A percentile compares a stretch with the other conserved stretches of the same genome.
phyloP scores from a whole-genome alignment of 2,113 vertebrate species.

The Dendrocopos noguchii region DNA sequence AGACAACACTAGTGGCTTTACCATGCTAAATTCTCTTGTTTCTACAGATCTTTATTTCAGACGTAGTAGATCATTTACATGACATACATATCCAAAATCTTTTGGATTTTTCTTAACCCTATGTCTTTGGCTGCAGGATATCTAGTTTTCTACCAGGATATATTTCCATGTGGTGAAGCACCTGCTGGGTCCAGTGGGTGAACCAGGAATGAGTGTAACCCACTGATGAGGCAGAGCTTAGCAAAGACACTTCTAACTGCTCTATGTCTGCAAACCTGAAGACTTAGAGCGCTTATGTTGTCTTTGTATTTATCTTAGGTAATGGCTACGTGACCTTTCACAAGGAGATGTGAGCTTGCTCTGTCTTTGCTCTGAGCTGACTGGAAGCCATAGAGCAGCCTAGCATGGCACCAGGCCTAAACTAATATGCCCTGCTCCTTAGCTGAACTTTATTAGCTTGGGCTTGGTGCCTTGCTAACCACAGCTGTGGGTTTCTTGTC shows the following conservation, averaged over 20 bases:
- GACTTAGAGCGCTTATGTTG: background rate
- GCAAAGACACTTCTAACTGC: background rate
- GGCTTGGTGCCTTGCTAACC: constrained; percentile 50
- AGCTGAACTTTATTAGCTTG: constrained; percentile 53
- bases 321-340: background rate
- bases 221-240: rapidly evolving
- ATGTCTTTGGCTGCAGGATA: background rate
- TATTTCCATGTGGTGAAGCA: background rate
- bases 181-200: background rate
- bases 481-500: constrained; percentile 34
- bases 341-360: background rate
- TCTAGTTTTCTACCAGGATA: background rate
- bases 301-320: background rate
- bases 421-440: constrained; percentile 19
- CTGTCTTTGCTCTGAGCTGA: background rate
- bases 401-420: constrained; percentile 16
- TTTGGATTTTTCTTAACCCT: background rate
- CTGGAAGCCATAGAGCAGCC: background rate
- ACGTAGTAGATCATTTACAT: background rate
- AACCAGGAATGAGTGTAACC: rapidly evolving
- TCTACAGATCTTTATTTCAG: background rate
- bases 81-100: background rate
- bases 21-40: background rate
- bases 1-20: background rate
- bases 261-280: rapidly evolving